A percentile compares a stretch with the other conserved stretches of the same genome.
phyloP scores from a whole-genome alignment of 2,888 invertebrate genomes.

The Hypomecis punctinalis region DNA sequence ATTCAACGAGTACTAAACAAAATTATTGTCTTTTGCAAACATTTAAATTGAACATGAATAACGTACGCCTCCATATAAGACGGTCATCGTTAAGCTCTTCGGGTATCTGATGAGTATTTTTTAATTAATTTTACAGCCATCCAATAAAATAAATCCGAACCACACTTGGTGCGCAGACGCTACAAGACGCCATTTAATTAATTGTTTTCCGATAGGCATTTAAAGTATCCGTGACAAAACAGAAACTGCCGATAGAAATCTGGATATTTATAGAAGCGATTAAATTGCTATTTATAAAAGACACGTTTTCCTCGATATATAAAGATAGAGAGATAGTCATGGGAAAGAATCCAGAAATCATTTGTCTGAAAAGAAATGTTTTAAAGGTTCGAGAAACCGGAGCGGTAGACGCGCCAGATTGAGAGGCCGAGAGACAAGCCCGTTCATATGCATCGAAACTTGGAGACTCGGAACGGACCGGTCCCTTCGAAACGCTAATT shows the following conservation, averaged over 20 bases:
- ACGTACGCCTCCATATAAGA: slow-evolving; percentile 42
- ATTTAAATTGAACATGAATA: slow-evolving; percentile 50
- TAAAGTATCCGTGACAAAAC: slow-evolving; percentile 23
- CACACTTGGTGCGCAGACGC: neutral
- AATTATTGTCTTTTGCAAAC: slow-evolving; percentile 43
- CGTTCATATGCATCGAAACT: slow-evolving; percentile 62
- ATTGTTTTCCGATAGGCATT: slow-evolving; percentile 29
- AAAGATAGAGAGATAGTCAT: slow-evolving; percentile 39
- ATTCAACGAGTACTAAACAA: slow-evolving; percentile 33
- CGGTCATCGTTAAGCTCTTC: slow-evolving; percentile 38
- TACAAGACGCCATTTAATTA: slow-evolving; percentile 25
- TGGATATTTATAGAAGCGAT: slow-evolving; percentile 23
- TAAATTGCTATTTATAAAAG: slow-evolving; percentile 21
- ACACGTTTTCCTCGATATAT: slow-evolving; percentile 21
- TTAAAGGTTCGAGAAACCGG: slow-evolving; percentile 52
- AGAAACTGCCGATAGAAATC: slow-evolving; percentile 19
- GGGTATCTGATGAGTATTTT: slow-evolving; percentile 32
- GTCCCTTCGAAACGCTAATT: slow-evolving; percentile 74
- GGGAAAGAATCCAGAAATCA: slow-evolving; percentile 34
- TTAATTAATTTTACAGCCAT: slow-evolving; percentile 34
- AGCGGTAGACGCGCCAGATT: slow-evolving; percentile 56
- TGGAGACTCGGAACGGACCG: slow-evolving; percentile 67
- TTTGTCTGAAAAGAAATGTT: slow-evolving; percentile 52
- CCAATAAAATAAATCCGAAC: slow-evolving; percentile 29
- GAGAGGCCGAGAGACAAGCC: slow-evolving; percentile 52